These are phyloP conservation scores for Trichonephila clavata DNA, from an alignment of 1,140 invertebrate species.

Conservation along the genomic window DNA sequence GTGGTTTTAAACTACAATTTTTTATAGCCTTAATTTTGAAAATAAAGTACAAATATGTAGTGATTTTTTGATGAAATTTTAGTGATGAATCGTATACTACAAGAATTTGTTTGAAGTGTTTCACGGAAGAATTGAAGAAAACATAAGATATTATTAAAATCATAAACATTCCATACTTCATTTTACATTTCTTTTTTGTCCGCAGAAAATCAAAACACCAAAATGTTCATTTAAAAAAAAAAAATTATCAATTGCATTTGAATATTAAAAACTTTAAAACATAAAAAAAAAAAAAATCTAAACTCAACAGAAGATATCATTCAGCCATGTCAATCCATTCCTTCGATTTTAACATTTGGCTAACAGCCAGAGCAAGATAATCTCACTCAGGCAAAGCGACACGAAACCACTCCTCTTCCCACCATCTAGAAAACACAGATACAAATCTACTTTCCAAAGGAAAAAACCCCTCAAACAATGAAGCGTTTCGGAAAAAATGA, in stretches of 20 bases:
- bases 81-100: no score
- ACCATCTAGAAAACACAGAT: not conserved
- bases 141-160: no score
- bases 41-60: no score
- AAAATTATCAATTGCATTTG: not conserved
- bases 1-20: no score
- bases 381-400: not conserved
- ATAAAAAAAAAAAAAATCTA: not conserved
- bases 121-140: no score
- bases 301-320: not conserved
- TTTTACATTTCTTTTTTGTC: no score
- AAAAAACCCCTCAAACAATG: not conserved
- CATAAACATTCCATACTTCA: no score
- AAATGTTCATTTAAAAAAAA: no score
- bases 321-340: conserved; percentile 1
- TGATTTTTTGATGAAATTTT: no score
- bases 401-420: not conserved
- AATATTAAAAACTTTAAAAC: not conserved
- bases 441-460: conserved; percentile 18
- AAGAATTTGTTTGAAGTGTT: no score
- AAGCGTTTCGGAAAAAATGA: conserved; percentile 39
- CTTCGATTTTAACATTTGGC: not conserved
- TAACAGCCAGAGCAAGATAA: not conserved
- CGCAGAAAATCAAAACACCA: no score
- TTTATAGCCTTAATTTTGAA: no score